Evolutionary conservation across 2,888 invertebrate species (phyloP).

Genomic region (Latheticus oryzae): DNA sequence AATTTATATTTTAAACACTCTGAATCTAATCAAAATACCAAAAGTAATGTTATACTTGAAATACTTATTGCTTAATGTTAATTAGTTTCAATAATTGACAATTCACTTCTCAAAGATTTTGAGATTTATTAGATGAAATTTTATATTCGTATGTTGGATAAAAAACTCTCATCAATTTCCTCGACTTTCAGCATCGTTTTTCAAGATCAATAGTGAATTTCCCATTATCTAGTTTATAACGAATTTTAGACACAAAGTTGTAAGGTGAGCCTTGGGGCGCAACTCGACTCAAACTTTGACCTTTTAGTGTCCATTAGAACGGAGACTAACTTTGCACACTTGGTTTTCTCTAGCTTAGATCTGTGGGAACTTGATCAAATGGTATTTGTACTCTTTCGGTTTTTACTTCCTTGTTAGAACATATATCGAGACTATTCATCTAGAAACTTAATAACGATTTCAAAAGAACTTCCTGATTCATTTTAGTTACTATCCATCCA

Average conservation of each 20-base stretch:
- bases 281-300: slow-evolving; percentile 42
- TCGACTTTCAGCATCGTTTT: too few relatives aligned
- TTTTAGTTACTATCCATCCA: neutral
- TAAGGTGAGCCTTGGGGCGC: slow-evolving; percentile 20
- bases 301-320: slow-evolving; percentile 47
- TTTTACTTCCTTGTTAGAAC: slow-evolving; percentile 38
- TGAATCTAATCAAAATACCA: slow-evolving; percentile 21
- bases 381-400: slow-evolving; percentile 46
- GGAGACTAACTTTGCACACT: slow-evolving; percentile 42
- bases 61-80: too few relatives aligned
- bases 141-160: too few relatives aligned
- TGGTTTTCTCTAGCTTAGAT: slow-evolving; percentile 33
- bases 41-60: slow-evolving; percentile 7
- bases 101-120: too few relatives aligned
- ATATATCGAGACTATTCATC: slow-evolving; percentile 15
- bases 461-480: slow-evolving; percentile 6
- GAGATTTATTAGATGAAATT: too few relatives aligned
- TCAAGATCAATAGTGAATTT: slow-evolving; percentile 15
- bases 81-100: too few relatives aligned
- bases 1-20: slow-evolving; percentile 19
- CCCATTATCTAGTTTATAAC: slow-evolving; percentile 32
- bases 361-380: slow-evolving; percentile 50
- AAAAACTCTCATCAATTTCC: too few relatives aligned
- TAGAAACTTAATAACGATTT: slow-evolving; percentile 26
- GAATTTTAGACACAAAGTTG: slow-evolving; percentile 19